Base-by-base conservation (phyloP, 2,888 invertebrate species). In the Diarsia brunnea region DNA sequence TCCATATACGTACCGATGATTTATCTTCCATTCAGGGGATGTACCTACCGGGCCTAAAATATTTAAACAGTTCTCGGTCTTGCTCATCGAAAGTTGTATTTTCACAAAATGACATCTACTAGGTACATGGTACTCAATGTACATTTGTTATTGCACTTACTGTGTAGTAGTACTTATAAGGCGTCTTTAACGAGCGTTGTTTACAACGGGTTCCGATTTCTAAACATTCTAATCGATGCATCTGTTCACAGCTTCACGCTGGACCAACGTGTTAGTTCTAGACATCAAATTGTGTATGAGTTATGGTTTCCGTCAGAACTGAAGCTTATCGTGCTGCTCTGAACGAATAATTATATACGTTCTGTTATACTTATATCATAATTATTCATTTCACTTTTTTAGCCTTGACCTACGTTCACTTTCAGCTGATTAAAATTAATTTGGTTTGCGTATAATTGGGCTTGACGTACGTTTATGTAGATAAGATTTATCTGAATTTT, bases 311-410 rank as follows among this genome's bases (percentile, higher is more conserved):
- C 66, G 66, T 31, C 21, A 24, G 66, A 49, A 19, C 53, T 49
- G 11, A 45, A 16, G 11, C 43, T 61, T 74, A 66, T 81, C 66
- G 12, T 11, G 14, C 47, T 66, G 66, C 21, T 61, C 21, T n/a
- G 10, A 49, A 55, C 24, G 27, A 7, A 49, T 51, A 63, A 55
- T 53, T 60, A 24, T 63, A 38, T 8, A 38, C 67, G 11, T 31
- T 81, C 21, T 63, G 55, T 55, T 67, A 74, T 55, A 81, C 63
- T 67, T 63, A 80, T 63, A 81, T 67, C 43, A 64, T 31, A 63
- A 63, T 43, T 43, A 58, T 47, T 78, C 19, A 27, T 58, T 51
- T 65, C 10, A 21, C 53, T 51, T 65, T 55, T 21, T 24, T 27
- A 11, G 11, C 61, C 75, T 75, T 81, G 75, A 49, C 63, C 66